phyloP scores from a whole-genome alignment of 2,888 invertebrate genomes.

The Neria commutata region DNA sequence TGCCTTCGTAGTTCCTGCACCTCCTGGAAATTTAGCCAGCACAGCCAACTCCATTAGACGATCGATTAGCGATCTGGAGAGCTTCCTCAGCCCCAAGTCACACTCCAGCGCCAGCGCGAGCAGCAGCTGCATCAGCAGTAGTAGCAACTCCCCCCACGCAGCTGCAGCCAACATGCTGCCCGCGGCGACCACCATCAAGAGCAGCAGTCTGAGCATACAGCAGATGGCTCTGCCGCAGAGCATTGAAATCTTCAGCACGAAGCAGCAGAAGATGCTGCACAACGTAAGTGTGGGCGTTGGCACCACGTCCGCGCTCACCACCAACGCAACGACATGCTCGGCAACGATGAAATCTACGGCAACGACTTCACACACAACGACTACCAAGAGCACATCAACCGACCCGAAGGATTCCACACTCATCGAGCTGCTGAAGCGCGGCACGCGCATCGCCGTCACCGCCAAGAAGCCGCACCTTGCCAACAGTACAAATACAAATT shows the following conservation, averaged over 20 bases:
- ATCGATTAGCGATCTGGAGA: constrained; percentile 58
- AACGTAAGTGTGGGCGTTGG: constrained; percentile 49
- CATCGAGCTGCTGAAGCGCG: constrained; percentile 78
- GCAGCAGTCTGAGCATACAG: constrained; percentile 47
- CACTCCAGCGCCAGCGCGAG: constrained; percentile 13
- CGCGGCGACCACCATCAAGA: constrained; percentile 47
- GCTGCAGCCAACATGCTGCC: constrained; percentile 47
- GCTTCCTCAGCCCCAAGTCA: constrained; percentile 57
- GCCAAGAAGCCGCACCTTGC: constrained; percentile 69
- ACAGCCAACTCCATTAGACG: constrained; percentile 53
- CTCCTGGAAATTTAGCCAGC: constrained; percentile 49
- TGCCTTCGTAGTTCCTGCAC: constrained; percentile 62
- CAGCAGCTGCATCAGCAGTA: constrained; percentile 20
- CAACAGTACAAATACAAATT: constrained; percentile 46
- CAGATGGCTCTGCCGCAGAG: constrained; percentile 54
- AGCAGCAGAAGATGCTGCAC: constrained; percentile 48
- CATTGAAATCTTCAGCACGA: constrained; percentile 51
- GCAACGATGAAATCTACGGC: constrained; percentile 40
- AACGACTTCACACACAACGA: constrained; percentile 39
- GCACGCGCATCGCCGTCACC: constrained; percentile 70
- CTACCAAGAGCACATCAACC: constrained; percentile 59
- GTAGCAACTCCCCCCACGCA: constrained; percentile 41
- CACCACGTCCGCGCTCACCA: constrained; percentile 50
- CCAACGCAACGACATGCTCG: constrained; percentile 40
- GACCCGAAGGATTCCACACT: constrained; percentile 75